Evolutionary conservation across 2,888 invertebrate species (phyloP).

Genomic region (Chaetoderma sp.): DNA sequence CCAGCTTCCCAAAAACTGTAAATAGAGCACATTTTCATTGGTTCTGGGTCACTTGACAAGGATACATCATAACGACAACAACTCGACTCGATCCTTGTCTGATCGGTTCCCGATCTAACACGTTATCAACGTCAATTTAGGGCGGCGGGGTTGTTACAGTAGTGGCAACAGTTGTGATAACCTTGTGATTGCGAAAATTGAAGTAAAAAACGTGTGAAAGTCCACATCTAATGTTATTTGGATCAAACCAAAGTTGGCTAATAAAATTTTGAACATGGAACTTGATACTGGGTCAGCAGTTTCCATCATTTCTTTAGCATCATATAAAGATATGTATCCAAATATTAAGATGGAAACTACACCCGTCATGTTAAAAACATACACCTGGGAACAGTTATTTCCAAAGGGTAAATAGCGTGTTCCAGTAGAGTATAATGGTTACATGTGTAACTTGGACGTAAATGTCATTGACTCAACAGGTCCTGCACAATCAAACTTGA

Average conservation of each 20-base stretch:
- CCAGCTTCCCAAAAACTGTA: too few species aligned
- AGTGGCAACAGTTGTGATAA: too few species aligned
- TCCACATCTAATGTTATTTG: too few species aligned
- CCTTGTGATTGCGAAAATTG: too few species aligned
- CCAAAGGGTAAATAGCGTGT: background rate
- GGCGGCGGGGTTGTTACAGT: too few species aligned
- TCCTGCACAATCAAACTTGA: constrained; percentile 18
- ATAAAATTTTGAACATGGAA: constrained; percentile 30
- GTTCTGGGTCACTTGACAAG: too few species aligned
- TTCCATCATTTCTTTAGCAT: background rate
- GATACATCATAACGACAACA: too few species aligned
- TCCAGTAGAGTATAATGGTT: background rate
- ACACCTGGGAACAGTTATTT: background rate
- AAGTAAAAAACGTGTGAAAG: too few species aligned
- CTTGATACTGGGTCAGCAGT: constrained; percentile 22
- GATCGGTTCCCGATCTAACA: too few species aligned
- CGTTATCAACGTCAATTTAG: too few species aligned
- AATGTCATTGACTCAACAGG: background rate
- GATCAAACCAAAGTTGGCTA: constrained; percentile 13
- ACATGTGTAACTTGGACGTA: background rate
- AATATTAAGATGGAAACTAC: background rate
- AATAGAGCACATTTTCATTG: too few species aligned
- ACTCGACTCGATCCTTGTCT: too few species aligned
- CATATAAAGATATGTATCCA: background rate
- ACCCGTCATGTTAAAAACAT: background rate